These are phyloP conservation scores for Samia ricini DNA, from an alignment of 1,140 invertebrate species.

Conservation along the genomic window DNA sequence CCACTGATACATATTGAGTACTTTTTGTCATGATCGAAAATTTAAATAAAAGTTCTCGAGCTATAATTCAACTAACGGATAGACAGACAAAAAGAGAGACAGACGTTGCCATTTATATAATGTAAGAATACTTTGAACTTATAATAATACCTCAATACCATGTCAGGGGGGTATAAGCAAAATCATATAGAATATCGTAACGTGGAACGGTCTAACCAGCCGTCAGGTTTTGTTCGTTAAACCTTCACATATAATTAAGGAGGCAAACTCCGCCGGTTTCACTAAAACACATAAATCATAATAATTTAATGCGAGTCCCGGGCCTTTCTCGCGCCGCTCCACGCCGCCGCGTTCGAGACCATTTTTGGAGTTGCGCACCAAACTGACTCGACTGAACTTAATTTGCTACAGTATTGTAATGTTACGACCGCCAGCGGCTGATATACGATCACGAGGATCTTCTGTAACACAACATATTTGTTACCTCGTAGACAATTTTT, in stretches of 20 bases:
- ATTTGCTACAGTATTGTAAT: neutral
- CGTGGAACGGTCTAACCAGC: slow-evolving; percentile 17
- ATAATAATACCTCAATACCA: neutral
- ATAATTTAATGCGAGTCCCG: slow-evolving; percentile 70
- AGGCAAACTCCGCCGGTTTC: slow-evolving; percentile 41
- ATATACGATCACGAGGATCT: neutral
- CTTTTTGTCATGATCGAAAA: too few relatives aligned
- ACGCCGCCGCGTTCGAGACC: slow-evolving; percentile 14
- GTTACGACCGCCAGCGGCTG: neutral
- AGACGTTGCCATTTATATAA: too few relatives aligned
- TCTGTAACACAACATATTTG: neutral
- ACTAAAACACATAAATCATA: slow-evolving; percentile 75
- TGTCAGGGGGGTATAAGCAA: neutral
- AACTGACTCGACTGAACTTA: neutral
- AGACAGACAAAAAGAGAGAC: too few relatives aligned
- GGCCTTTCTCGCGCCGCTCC: slow-evolving; percentile 49
- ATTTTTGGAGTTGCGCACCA: neutral
- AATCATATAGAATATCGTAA: neutral
- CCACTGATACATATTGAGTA: too few relatives aligned
- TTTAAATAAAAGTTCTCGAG: too few relatives aligned
- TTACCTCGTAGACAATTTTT: neutral
- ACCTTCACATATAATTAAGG: slow-evolving; percentile 70
- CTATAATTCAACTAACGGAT: too few relatives aligned
- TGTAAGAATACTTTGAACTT: too few relatives aligned
- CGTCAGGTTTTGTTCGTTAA: slow-evolving; percentile 58